Evolutionary conservation across 1,140 invertebrate genomes (phyloP).

Genomic region (Zophobas morio): DNA sequence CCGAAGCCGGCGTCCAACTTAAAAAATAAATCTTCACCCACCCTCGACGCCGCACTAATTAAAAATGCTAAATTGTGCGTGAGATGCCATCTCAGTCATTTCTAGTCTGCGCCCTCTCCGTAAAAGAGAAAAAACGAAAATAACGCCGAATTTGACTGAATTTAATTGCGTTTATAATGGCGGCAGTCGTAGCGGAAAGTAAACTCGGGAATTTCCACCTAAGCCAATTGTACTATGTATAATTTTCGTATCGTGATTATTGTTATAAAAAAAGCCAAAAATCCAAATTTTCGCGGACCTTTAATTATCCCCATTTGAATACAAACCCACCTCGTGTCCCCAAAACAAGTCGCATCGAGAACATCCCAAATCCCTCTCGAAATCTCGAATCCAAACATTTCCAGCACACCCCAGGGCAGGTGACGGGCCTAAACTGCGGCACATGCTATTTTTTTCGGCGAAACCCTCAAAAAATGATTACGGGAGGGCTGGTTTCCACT

Average conservation of each 20-base stretch:
- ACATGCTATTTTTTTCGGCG: constrained; percentile 48
- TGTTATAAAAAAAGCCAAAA: too few relatives aligned
- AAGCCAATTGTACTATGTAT: too few relatives aligned
- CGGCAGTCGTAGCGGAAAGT: too few relatives aligned
- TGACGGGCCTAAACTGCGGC: constrained; percentile 44
- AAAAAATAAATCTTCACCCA: constrained; percentile 59
- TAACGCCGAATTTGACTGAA: too few relatives aligned
- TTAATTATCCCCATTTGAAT: too few relatives aligned
- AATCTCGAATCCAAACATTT: neutral
- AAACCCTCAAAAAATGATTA: constrained; percentile 51
- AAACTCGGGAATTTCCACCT: too few relatives aligned
- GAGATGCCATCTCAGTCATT: constrained; percentile 44
- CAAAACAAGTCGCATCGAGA: neutral
- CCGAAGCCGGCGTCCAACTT: constrained; percentile 51
- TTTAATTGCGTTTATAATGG: too few relatives aligned
- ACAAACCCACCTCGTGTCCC: neutral
- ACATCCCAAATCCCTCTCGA: neutral
- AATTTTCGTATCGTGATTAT: too few relatives aligned
- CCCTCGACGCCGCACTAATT: constrained; percentile 56
- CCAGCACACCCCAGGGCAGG: constrained; percentile 46
- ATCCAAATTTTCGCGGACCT: too few relatives aligned
- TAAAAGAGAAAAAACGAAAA: too few relatives aligned
- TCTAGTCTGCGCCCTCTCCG: too few relatives aligned
- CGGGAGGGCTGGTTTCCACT: constrained; percentile 41
- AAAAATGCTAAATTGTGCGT: constrained; percentile 63